Base-by-base conservation (phyloP, 2,113 vertebrate genomes). In the Phaethornis superciliosus region DNA sequence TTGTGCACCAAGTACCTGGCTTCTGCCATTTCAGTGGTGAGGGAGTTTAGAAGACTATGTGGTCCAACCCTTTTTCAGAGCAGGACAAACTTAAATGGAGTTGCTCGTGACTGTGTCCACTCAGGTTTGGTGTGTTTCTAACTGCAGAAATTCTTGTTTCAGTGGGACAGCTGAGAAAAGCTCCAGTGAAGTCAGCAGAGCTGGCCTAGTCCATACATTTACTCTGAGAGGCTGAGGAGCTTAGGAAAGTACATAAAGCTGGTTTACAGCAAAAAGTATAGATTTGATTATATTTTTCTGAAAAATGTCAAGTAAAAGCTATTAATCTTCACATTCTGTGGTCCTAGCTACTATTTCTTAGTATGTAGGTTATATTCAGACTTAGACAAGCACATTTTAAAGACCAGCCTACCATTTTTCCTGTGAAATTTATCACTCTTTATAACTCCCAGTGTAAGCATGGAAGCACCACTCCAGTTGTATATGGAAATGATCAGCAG, bases 41-140 rank as follows among this genome's bases (percentile, higher is more conserved):
- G 47, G 24, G 22, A 64, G 67, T 16, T 65, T 26, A 40, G 33
- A 64, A 64, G 62, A 35, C 70, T 12, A 0, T 19, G 10, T 64
- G 71, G 23, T 63, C 30, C 46, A 72, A 7, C 15, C 10, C 51
- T 14, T 81, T 21, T 27, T 80, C n/a, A 49, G 44, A 68, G 40
- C 46, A 62, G 42, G 16, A 47, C 35, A 60, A 70, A 51, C 22
- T 65, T 49, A 67, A 46, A n/a, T 56, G 2, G 4, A 6, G 15
- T 40, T 85, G 44, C 65, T 89, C 4, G 0, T 4, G 44, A 75
- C 40, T 0, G 0, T 28, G 49, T 56, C 35, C 15, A 3, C 21
- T 72, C 3, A 33, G 51, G 46, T 72, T 62, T 67, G 55, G 37
- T 33, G 12, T 47, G 6, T 64, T 21, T 89, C 6, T 85, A 26